Conservation (phyloP, 2,888 invertebrate genomes). For the Baccha elongata region DNA sequence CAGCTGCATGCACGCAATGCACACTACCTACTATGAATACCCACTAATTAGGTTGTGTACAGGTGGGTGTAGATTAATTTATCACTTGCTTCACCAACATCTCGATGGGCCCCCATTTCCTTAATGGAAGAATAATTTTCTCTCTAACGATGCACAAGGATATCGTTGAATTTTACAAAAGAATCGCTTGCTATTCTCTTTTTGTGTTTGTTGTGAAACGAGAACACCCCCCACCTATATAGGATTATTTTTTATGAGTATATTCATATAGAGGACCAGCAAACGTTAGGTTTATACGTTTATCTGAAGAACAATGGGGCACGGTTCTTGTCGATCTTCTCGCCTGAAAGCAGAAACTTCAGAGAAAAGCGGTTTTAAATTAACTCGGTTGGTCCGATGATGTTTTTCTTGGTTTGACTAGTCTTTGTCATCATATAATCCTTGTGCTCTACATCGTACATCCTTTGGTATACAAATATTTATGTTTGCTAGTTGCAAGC, state of each 20-base stretch:
- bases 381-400: constrained; percentile 22
- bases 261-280: constrained; percentile 2
- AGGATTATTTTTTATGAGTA: constrained; percentile 41
- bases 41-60: constrained; percentile 56
- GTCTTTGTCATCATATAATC: constrained; percentile 18
- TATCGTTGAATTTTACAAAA: constrained; percentile 47
- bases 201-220: constrained; percentile 15
- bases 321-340: constrained; percentile 18
- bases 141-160: constrained; percentile 45
- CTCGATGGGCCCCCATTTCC: neutral
- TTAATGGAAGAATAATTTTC: constrained; percentile 36
- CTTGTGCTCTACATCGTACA: constrained; percentile 29
- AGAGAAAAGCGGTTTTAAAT: constrained; percentile 31
- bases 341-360: constrained; percentile 30
- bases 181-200: constrained; percentile 4
- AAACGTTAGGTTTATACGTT: neutral
- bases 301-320: constrained; percentile 49
- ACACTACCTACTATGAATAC: constrained; percentile 58
- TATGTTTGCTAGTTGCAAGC: constrained; percentile 51
- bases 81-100: constrained; percentile 22
- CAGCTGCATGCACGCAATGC: constrained; percentile 52
- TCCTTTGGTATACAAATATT: constrained; percentile 57
- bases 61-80: constrained; percentile 53
- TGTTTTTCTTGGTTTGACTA: constrained; percentile 21
- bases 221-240: constrained; percentile 13